Evolutionary conservation across 2,888 invertebrate species (phyloP).

Genomic region (Tiliacea aurago): DNA sequence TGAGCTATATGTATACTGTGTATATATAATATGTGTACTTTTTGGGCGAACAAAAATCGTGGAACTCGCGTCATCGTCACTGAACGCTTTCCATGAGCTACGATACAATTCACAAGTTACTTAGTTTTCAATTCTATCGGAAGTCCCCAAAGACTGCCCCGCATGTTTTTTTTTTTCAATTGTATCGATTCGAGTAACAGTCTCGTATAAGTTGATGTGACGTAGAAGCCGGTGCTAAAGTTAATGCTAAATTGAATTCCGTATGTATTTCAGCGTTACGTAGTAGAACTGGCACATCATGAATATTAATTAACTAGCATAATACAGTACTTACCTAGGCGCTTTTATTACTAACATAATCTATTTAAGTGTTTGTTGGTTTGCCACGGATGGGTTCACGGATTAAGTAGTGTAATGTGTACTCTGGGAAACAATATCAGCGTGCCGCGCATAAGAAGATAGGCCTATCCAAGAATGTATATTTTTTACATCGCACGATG

Average conservation of each 20-base stretch:
- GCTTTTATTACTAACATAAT: slow-evolving; percentile 43
- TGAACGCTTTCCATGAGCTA: too few relatives aligned
- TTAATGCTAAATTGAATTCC: slow-evolving; percentile 39
- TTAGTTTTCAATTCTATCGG: too few relatives aligned
- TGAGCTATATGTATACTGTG: too few relatives aligned
- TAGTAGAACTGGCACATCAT: slow-evolving; percentile 48
- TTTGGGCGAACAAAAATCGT: too few relatives aligned
- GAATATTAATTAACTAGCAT: slow-evolving; percentile 53
- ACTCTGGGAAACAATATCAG: slow-evolving; percentile 1
- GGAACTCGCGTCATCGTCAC: too few relatives aligned
- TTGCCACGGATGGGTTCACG: slow-evolving; percentile 2
- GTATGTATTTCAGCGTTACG: slow-evolving; percentile 19
- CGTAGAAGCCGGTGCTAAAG: slow-evolving; percentile 27
- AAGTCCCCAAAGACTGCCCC: too few relatives aligned
- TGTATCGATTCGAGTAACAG: slow-evolving; percentile 12
- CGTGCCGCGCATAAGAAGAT: background rate
- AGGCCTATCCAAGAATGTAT: background rate
- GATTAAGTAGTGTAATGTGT: background rate
- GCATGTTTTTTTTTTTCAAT: too few relatives aligned
- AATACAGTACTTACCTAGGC: slow-evolving; percentile 29
- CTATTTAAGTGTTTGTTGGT: slow-evolving; percentile 32
- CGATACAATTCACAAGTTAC: too few relatives aligned
- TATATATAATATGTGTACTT: too few relatives aligned
- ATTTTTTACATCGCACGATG: background rate
- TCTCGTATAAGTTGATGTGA: slow-evolving; percentile 11